A percentile compares a stretch with the other conserved stretches of the same genome.
phyloP scores from a whole-genome alignment of 2,797 vertebrate genomes.

The Hippopotamyrus pictus region DNA sequence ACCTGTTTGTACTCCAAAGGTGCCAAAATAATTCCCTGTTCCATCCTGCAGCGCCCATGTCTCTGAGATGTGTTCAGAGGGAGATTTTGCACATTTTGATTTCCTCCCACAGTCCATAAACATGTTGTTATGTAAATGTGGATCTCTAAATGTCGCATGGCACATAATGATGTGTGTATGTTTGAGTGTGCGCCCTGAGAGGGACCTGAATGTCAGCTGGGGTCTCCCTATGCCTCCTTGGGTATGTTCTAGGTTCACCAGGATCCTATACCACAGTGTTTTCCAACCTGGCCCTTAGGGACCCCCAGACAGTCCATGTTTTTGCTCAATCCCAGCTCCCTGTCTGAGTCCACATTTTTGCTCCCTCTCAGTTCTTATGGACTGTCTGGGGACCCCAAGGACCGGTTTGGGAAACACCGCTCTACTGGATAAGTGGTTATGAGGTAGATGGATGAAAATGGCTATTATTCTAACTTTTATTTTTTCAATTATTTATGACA shows the following conservation, averaged over 20 bases:
- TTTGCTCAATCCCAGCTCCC: not conserved
- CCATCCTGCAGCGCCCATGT: not conserved
- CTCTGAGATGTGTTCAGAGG: not conserved
- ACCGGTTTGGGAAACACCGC: not conserved
- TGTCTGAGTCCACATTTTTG: not conserved
- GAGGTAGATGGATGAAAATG: not conserved
- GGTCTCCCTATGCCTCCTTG: not conserved
- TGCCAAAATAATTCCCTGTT: not conserved
- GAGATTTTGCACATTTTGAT: not conserved
- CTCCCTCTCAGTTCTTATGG: not conserved
- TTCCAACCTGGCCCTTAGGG: not conserved
- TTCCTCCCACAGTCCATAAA: not conserved
- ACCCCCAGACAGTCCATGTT: not conserved
- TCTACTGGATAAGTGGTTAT: not conserved
- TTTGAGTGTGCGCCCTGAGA: not conserved
- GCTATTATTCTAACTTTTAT: not conserved
- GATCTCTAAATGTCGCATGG: not conserved
- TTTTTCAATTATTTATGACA: not conserved
- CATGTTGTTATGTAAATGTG: not conserved
- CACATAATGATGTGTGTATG: not conserved
- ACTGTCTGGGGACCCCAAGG: not conserved
- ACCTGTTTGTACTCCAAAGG: not conserved
- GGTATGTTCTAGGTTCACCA: not conserved
- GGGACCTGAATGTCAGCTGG: not conserved
- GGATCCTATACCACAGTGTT: not conserved